These are phyloP conservation scores for Cataglyphis cursor DNA, from an alignment of 2,888 invertebrate genomes.

Conservation along the genomic window DNA sequence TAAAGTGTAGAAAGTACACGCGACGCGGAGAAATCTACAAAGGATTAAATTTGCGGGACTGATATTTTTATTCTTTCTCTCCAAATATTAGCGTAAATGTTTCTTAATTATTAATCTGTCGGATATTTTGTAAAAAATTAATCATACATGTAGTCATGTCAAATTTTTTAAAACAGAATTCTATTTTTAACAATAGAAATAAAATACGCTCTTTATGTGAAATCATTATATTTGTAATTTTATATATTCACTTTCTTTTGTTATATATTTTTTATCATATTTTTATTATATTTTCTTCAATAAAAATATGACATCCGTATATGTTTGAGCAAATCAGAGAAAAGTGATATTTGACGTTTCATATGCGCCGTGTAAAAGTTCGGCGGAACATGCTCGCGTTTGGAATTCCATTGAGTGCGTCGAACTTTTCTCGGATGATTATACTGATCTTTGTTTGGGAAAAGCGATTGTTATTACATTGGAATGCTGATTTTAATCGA, in stretches of 20 bases:
- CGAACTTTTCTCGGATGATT: conserved; percentile 33
- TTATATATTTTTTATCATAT: neutral
- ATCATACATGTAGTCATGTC: neutral
- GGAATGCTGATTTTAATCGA: neutral
- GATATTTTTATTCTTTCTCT: neutral
- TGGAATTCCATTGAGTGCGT: conserved; percentile 50
- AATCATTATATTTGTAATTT: neutral
- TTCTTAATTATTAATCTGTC: neutral
- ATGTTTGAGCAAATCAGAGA: neutral
- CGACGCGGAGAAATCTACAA: neutral
- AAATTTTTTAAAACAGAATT: neutral
- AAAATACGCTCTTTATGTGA: neutral
- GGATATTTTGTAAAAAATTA: neutral
- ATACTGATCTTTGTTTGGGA: conserved; percentile 26
- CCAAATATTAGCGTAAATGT: neutral
- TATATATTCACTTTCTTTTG: neutral
- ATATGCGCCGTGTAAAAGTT: conserved; percentile 40
- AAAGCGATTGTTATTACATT: conserved; percentile 3
- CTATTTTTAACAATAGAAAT: neutral
- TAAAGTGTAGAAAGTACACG: conserved; percentile 10
- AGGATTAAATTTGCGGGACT: neutral
- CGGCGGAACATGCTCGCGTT: conserved; percentile 36
- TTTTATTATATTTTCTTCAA: neutral
- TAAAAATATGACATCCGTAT: neutral
- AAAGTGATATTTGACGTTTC: conserved; percentile 23